phyloP scores from a whole-genome alignment of 2,888 invertebrate genomes.

The Himalopsyche kuldschensis region DNA sequence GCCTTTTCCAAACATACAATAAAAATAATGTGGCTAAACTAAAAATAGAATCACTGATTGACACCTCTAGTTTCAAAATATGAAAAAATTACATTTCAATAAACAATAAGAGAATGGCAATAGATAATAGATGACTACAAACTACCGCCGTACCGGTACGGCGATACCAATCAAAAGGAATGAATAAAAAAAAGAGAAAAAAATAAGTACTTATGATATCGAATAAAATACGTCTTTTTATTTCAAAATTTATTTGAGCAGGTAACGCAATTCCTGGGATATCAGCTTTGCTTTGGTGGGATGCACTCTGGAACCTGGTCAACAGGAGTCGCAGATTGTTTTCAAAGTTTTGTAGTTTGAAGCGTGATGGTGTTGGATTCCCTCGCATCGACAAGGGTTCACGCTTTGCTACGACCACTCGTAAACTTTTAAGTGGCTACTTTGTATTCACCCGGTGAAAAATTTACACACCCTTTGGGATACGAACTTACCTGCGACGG shows the following conservation, averaged over 20 bases:
- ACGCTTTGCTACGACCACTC: not conserved
- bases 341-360: not conserved
- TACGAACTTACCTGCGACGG: conserved; percentile 16
- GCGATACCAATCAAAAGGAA: too few relatives aligned
- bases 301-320: not conserved
- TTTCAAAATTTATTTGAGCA: not conserved
- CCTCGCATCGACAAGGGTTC: not conserved
- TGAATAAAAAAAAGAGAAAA: too few relatives aligned
- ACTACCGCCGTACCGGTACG: too few relatives aligned
- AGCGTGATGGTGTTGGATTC: not conserved
- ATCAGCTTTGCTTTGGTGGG: not conserved
- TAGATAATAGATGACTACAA: too few relatives aligned
- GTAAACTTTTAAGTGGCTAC: conserved; percentile 36
- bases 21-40: too few relatives aligned
- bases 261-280: not conserved
- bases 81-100: too few relatives aligned
- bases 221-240: not conserved
- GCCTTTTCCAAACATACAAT: too few relatives aligned
- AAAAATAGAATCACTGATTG: too few relatives aligned
- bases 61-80: too few relatives aligned
- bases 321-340: not conserved
- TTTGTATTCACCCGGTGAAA: conserved; percentile 28
- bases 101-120: too few relatives aligned
- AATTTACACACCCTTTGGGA: conserved; percentile 24
- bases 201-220: too few relatives aligned